Percentiles rank a stretch among this genome's conserved stretches.
These are phyloP conservation scores for Lagenorhynchus albirostris DNA, from an alignment of 2,113 vertebrate species.

Conservation along the genomic window DNA sequence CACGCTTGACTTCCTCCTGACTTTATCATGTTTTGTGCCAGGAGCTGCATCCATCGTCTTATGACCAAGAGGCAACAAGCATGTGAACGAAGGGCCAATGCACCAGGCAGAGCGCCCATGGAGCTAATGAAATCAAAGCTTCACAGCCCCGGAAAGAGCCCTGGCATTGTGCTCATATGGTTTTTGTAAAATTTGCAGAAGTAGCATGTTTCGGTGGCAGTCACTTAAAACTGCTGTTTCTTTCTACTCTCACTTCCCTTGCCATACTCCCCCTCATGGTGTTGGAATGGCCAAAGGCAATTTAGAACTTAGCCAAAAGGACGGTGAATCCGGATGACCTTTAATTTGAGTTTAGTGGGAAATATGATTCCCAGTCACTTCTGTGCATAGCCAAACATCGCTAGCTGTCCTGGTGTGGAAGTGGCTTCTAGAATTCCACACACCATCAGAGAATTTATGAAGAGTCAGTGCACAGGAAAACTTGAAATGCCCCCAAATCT, in stretches of 20 bases:
- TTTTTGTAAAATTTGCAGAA: background rate
- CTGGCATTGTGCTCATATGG: background rate
- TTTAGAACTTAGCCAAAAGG: background rate
- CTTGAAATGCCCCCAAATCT: background rate
- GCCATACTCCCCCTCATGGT: background rate
- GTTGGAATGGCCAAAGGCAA: background rate
- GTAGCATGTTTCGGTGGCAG: background rate
- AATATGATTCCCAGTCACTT: background rate
- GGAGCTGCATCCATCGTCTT: background rate
- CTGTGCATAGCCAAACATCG: background rate
- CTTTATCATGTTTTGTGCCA: background rate
- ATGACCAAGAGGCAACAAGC: background rate
- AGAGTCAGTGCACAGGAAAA: background rate
- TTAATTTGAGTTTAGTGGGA: background rate
- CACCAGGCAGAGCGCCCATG: fast-evolving
- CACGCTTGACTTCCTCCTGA: background rate
- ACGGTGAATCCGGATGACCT: background rate
- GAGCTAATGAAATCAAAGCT: background rate
- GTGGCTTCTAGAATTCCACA: background rate
- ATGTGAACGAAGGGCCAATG: background rate
- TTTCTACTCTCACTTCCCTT: background rate
- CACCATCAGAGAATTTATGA: background rate
- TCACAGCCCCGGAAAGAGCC: background rate
- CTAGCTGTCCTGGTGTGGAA: background rate
- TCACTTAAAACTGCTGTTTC: background rate